These are phyloP conservation scores for human DNA, from an alignment of 2,113 vertebrate genomes.

Conservation along the genomic window GRCh38 chr6:156875501-156876000, in stretches of 20 bases:
- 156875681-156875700: not conserved
- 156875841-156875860: conserved; percentile 81
- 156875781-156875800: conserved; percentile 76
- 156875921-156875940: conserved; percentile 78
- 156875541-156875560: not conserved
- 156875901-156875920: conserved; percentile 83
- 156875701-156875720: conserved; percentile 24
- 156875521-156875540: conserved; percentile 4
- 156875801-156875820: conserved; percentile 65
- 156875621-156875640: conserved; percentile 25
- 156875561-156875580: not conserved
- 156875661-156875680: conserved; percentile 23
- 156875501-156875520: not conserved
- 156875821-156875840: conserved; percentile 76
- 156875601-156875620: conserved; percentile 7
- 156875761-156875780: conserved; percentile 72
- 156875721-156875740: not conserved
- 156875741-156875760: conserved; percentile 36
- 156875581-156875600: conserved; percentile 20
- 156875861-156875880: conserved; percentile 83
- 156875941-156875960: conserved; percentile 78
- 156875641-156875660: conserved; percentile 4
- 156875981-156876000: not conserved
- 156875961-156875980: conserved; percentile 51
- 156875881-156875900: conserved; percentile 81